Evolutionary conservation across 2,888 invertebrate genomes (phyloP), one percentile per base, ranked within the genome.

Genomic region (Drosophila pullipes): DNA sequence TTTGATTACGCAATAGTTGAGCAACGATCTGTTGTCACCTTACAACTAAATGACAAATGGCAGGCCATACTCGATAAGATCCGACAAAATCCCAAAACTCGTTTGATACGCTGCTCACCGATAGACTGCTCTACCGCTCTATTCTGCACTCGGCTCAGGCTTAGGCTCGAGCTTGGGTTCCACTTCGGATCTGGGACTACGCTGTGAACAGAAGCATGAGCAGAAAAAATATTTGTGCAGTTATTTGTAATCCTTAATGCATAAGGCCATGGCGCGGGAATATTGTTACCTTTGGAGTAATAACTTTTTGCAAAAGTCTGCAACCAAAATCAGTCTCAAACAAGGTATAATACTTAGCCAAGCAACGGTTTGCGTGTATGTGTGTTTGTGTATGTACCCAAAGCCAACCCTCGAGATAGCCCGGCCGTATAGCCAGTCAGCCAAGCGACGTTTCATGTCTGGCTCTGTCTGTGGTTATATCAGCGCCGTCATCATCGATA

Each of bases 401-500:
- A 55, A 58, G 70, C 67, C 74, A 85, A 77, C 83, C 82, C 82
- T 83, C 72, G 65, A 69, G 67, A 62, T 70, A 59, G 77, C 47
- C 55, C 41, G 57, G 67, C 31, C 66, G 60, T 64, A 63, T 50
- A 77, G 58, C 52, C 64, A 65, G 81, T 47, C 64, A 68, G 57
- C 63, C 85, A 74, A 73, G 63, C 76, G 61, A 79, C 77, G 80
- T 63, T 75, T 75, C 66, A 79, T 70, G 80, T 72, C 85, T 72
- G 76, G 41, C 33, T 81, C 77, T 73, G 78, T 77, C 84, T 86
- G 87, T 77, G 74, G 84, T 74, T 89, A 74, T 84, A 89, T 89
- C 89, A 86, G 84, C 74, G 84, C 79, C 86, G 84, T 89, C 90
- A 89, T 89, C 89, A 87, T 85, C 89, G 85, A 87, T 85, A 89